A percentile compares a stretch with the other conserved stretches of the same genome.
Evolutionary conservation across 1,140 invertebrate genomes (phyloP).

Genomic region (Phortica variegata): DNA sequence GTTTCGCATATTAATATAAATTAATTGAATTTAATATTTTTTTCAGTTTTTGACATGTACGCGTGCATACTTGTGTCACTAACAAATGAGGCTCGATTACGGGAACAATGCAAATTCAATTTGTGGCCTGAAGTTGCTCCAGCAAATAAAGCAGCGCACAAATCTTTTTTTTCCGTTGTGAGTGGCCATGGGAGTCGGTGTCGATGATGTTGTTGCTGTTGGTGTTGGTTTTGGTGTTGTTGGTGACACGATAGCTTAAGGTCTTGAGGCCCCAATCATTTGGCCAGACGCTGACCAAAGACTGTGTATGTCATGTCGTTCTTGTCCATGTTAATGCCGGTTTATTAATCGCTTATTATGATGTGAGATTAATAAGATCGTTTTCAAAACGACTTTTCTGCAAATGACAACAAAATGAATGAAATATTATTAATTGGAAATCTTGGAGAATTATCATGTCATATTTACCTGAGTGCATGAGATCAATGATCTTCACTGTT

Average conservation of each 20-base stretch:
- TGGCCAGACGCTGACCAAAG: constrained; percentile 30
- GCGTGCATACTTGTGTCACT: constrained; percentile 41
- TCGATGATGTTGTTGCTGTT: constrained; percentile 5
- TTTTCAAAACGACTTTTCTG: constrained; percentile 36
- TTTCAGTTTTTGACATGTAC: constrained; percentile 43
- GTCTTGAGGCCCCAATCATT: constrained; percentile 24
- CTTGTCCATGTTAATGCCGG: constrained; percentile 38
- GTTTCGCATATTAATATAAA: too few species aligned
- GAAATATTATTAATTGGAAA: background rate
- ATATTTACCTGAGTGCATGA: constrained; percentile 17
- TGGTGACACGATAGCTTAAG: constrained; percentile 1
- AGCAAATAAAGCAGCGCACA: background rate
- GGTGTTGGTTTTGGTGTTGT: background rate
- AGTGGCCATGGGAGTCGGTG: constrained; percentile 7
- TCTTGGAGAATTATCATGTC: constrained; percentile 5
- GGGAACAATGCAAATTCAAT: constrained; percentile 51
- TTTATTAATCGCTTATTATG: constrained; percentile 55
- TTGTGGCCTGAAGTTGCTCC: constrained; percentile 22
- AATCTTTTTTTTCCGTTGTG: constrained; percentile 22
- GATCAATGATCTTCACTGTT: background rate
- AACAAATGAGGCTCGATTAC: constrained; percentile 42
- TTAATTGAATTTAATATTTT: too few species aligned
- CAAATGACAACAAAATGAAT: constrained; percentile 20
- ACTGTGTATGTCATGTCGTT: constrained; percentile 20
- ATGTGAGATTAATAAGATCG: constrained; percentile 57